These are phyloP conservation scores for Punctoribates punctum DNA, from an alignment of 2,888 invertebrate genomes.

Conservation along the genomic window DNA sequence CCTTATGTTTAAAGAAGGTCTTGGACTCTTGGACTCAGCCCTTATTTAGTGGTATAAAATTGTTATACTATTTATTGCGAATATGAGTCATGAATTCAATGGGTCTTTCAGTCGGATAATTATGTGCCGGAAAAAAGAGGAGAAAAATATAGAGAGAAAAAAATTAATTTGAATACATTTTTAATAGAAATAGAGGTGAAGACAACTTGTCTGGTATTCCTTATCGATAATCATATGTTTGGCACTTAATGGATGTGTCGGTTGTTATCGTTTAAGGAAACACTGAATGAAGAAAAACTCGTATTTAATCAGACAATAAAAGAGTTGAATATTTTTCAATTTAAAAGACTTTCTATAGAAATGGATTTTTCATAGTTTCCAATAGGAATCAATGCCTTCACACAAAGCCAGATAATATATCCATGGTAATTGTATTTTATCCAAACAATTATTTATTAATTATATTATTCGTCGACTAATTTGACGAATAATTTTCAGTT, in stretches of 20 bases:
- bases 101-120: too few species aligned
- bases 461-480: background rate
- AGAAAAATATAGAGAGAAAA: background rate
- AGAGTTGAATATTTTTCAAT: background rate
- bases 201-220: background rate
- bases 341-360: background rate
- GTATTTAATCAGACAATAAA: slow-evolving; percentile 15
- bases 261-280: slow-evolving; percentile 18
- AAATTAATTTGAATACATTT: background rate
- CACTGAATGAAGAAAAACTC: background rate
- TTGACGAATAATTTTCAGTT: too few species aligned
- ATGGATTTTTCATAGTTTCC: background rate
- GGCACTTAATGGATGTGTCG: background rate
- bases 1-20: background rate
- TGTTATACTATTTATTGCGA: background rate
- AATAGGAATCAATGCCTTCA: background rate
- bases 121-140: too few species aligned
- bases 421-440: background rate
- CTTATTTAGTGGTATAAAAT: background rate
- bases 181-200: background rate
- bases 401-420: background rate
- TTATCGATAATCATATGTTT: slow-evolving; percentile 3
- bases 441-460: background rate
- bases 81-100: slow-evolving; percentile 5
- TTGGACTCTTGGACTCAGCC: background rate